A percentile compares a stretch with the other conserved stretches of the same genome.
Conservation (phyloP, 1,140 invertebrate species). For the Drosophila ambigua region DNA sequence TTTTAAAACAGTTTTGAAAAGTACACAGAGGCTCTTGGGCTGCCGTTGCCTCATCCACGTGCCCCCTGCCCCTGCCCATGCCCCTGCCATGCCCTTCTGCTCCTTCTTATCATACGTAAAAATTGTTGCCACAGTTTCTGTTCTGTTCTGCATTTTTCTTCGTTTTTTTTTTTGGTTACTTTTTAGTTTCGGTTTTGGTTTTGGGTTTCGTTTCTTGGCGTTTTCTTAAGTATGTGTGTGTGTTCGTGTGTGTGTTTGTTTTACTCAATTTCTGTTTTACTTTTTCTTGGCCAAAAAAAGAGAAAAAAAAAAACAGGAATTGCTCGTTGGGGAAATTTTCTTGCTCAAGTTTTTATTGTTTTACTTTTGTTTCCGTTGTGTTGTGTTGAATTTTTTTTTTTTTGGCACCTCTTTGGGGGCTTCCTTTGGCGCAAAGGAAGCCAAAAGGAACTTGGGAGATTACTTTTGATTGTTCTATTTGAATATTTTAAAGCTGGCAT, state of each 20-base stretch:
- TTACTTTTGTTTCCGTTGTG: conserved; percentile 15
- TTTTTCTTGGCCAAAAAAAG: conserved; percentile 21
- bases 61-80: not conserved
- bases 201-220: conserved; percentile 25
- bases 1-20: conserved; percentile 79
- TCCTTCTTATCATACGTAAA: conserved; percentile 29
- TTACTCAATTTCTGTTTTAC: conserved; percentile 56
- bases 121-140: conserved; percentile 35
- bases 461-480: conserved; percentile 56
- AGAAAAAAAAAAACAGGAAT: conserved; percentile 32
- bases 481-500: conserved; percentile 29
- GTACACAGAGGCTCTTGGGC: conserved; percentile 47
- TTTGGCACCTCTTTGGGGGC: conserved; percentile 44
- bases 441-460: conserved; percentile 57
- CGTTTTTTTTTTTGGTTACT: conserved; percentile 33
- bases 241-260: conserved; percentile 21
- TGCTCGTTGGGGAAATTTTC: conserved; percentile 80
- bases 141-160: not conserved
- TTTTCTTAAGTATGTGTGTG: not conserved
- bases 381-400: conserved; percentile 46
- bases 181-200: conserved; percentile 50
- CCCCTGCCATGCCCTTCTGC: not conserved
- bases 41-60: not conserved
- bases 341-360: conserved; percentile 64
- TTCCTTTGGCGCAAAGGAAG: conserved; percentile 3